Percentiles rank a stretch among this genome's conserved stretches.
Evolutionary conservation across 1,140 invertebrate species (phyloP).

Genomic region (Apis laboriosa): DNA sequence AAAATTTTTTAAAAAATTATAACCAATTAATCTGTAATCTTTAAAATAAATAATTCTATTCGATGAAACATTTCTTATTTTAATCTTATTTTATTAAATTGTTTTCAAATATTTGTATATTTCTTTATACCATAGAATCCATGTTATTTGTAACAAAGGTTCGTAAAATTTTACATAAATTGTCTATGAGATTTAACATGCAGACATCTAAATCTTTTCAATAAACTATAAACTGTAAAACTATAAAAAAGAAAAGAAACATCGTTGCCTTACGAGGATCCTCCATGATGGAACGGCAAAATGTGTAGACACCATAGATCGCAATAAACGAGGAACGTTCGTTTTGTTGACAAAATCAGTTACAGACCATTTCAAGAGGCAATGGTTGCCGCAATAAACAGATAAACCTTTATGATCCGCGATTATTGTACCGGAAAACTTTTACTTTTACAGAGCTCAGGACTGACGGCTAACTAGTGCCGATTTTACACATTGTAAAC

Average conservation of each 20-base stretch:
- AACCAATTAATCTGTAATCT: too few relatives aligned
- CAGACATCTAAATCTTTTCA: conserved; percentile 10
- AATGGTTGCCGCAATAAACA: conserved; percentile 72
- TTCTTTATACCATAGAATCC: too few relatives aligned
- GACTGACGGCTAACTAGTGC: background rate
- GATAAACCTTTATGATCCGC: conserved; percentile 72
- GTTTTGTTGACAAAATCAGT: conserved; percentile 71
- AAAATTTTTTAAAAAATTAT: too few relatives aligned
- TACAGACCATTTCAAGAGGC: conserved; percentile 59
- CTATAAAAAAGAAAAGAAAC: conserved; percentile 43
- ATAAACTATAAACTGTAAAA: conserved; percentile 51
- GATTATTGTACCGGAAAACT: conserved; percentile 72
- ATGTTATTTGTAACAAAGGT: background rate
- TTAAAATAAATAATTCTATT: too few relatives aligned
- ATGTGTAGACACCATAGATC: background rate
- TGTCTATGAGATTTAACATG: conserved; percentile 27
- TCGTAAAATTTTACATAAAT: background rate
- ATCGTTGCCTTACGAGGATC: background rate
- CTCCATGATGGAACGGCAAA: background rate
- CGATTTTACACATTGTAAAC: conserved; percentile 11
- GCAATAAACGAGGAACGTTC: conserved; percentile 23
- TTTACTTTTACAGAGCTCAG: conserved; percentile 63
- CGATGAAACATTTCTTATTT: too few relatives aligned
- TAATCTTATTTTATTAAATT: too few relatives aligned
- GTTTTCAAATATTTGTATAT: too few relatives aligned